Evolutionary conservation across 2,797 vertebrate genomes (phyloP).

Genomic region (Coranthus polyacanthus): DNA sequence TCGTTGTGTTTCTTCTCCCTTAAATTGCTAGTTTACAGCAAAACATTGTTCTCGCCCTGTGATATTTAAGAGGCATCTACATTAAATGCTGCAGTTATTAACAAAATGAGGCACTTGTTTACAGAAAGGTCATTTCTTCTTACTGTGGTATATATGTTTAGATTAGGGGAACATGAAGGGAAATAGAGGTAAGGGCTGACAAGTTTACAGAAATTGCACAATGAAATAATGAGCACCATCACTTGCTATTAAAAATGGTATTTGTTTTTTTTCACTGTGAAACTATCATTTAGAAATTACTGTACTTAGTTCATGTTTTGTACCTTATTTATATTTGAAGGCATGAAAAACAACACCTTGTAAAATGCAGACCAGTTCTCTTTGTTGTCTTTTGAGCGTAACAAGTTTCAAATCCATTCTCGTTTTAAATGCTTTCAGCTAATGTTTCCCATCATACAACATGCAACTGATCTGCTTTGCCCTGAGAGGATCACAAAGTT

Average conservation of each 20-base stretch:
- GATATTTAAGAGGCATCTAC: constrained; percentile 19
- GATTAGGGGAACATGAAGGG: constrained; percentile 5
- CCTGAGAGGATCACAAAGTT: constrained; percentile 7
- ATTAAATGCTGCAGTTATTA: constrained; percentile 29
- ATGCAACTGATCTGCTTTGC: constrained; percentile 11
- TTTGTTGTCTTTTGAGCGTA: background rate
- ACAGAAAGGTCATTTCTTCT: constrained; percentile 22
- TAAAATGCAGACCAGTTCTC: background rate
- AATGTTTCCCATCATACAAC: constrained; percentile 1
- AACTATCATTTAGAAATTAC: background rate
- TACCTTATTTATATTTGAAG: constrained; percentile 8
- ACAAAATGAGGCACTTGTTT: constrained; percentile 19
- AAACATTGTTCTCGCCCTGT: constrained; percentile 23
- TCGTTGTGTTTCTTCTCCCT: constrained; percentile 51
- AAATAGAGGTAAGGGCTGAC: constrained; percentile 11
- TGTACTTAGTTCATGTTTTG: background rate
- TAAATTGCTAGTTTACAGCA: constrained; percentile 45
- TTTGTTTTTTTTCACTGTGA: background rate
- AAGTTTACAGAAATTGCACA: background rate
- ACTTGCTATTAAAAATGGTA: background rate
- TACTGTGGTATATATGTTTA: constrained; percentile 4
- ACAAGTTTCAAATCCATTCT: constrained; percentile 17
- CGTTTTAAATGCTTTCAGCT: constrained; percentile 15
- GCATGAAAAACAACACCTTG: constrained; percentile 16
- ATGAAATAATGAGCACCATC: background rate